Evolutionary conservation across 2,888 invertebrate genomes (phyloP), one percentile per base, ranked within the genome.

Genomic region (Drosophila leonis): DNA sequence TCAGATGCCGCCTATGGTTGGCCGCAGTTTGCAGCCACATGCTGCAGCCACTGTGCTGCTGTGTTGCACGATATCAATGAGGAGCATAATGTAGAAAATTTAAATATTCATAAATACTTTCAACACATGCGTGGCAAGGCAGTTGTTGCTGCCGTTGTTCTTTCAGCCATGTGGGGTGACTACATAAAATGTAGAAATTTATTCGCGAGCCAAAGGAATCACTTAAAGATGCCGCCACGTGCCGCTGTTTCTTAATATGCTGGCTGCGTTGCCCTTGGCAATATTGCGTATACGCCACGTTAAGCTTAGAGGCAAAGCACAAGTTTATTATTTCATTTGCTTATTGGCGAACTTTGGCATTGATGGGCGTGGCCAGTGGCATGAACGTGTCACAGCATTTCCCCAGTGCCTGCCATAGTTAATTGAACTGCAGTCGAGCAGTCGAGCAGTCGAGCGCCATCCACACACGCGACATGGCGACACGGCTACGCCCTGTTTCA

Each of bases 71-170:
- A 42, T 65, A 63, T 69, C 78, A 78, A 81, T 78, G 31, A 12
- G 57, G 63, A 42, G 39, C 61, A 60, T 61, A 63, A 54, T 60
- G 61, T 54, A 51, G 18, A 13, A 48, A 41, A 44, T 70, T 56
- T 63, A 69, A 65, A 73, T 76, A 80, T 82, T 73, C 80, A 82
- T 73, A 72, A 79, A 79, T 73, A 64, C 63, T 73, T 84, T 79
- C 65, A 76, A 66, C 70, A 79, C 85, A 83, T 70, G 76, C 76
- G 56, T 72, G 79, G 48, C 46, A 62, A 49, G 44, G 54, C 29
- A 51, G 54, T 46, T 33, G 59, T 31, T 20, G 42, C 20, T 49
- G 48, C 10, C 24, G 35, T 41, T 60, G 37, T 24, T 48, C 39
- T 15, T 20, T 37, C 42, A 13, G 39, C 18, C 15, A 10, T 39